Percentiles rank a stretch among this genome's conserved stretches.
Conservation (phyloP, 2,888 invertebrate genomes). For the Bellardia pandia region DNA sequence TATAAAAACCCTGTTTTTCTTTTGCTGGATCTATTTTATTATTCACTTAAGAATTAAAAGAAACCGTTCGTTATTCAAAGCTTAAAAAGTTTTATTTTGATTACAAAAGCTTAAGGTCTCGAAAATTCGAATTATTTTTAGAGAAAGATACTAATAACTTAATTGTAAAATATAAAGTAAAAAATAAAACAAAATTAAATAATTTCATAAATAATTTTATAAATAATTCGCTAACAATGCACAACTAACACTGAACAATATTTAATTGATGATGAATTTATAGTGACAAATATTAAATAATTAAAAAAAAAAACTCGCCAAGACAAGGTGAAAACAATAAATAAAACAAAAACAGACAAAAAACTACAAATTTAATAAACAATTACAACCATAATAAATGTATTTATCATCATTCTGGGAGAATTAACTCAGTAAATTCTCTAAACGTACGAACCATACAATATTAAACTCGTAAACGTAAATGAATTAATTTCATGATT, state of each 20-base stretch:
- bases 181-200: background rate
- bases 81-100: too few relatives aligned
- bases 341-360: background rate
- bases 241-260: background rate
- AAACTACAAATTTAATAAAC: constrained; percentile 22
- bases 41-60: too few relatives aligned
- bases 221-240: background rate
- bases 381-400: constrained; percentile 2
- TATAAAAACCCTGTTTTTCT: too few relatives aligned
- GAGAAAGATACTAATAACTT: background rate
- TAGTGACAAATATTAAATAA: constrained; percentile 29
- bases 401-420: background rate
- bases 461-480: background rate
- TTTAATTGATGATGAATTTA: constrained; percentile 27
- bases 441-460: background rate
- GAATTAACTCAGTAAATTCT: background rate
- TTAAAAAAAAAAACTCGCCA: constrained; percentile 6
- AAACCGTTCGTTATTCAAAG: too few relatives aligned
- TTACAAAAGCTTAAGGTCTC: too few relatives aligned
- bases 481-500: constrained; percentile 1
- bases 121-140: too few relatives aligned
- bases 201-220: background rate
- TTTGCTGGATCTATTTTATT: too few relatives aligned
- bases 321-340: background rate
- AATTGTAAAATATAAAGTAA: background rate